Evolutionary conservation across 1,140 invertebrate genomes (phyloP).

Genomic region (Bombus breviceps): DNA sequence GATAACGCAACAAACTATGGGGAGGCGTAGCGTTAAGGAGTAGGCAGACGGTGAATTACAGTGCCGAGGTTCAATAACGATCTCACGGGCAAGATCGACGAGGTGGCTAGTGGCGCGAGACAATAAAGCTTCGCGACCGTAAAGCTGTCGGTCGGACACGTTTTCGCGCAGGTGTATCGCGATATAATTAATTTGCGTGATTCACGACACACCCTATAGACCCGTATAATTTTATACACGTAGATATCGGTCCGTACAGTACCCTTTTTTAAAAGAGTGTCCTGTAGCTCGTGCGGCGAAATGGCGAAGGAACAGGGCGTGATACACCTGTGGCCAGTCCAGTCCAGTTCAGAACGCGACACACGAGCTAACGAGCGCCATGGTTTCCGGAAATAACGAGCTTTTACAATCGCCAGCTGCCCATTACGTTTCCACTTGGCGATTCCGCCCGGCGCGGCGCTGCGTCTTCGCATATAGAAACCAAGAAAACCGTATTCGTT

Average conservation of each 20-base stretch:
- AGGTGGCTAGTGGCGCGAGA: neutral
- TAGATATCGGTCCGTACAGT: neutral
- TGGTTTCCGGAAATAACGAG: conserved; percentile 59
- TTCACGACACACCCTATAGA: conserved; percentile 38
- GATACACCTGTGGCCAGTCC: conserved; percentile 46
- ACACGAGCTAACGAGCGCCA: conserved; percentile 33
- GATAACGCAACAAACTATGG: neutral
- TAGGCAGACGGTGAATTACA: neutral
- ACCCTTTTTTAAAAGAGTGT: neutral
- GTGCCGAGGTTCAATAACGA: neutral
- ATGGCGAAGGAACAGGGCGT: neutral
- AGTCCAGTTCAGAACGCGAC: conserved; percentile 1
- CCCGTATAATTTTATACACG: conserved; percentile 40
- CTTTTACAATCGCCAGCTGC: conserved; percentile 55
- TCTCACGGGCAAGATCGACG: neutral
- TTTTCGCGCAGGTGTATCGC: conserved; percentile 36
- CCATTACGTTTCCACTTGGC: conserved; percentile 45
- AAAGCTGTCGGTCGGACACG: conserved; percentile 17
- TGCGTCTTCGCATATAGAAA: neutral
- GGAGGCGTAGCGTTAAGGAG: neutral
- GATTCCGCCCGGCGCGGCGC: neutral
- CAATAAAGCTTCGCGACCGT: conserved; percentile 1
- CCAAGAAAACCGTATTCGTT: neutral
- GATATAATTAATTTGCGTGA: conserved; percentile 44
- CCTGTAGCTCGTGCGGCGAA: neutral